These are phyloP conservation scores for Drosophila triauraria DNA, from an alignment of 1,140 invertebrate genomes.

Conservation along the genomic window DNA sequence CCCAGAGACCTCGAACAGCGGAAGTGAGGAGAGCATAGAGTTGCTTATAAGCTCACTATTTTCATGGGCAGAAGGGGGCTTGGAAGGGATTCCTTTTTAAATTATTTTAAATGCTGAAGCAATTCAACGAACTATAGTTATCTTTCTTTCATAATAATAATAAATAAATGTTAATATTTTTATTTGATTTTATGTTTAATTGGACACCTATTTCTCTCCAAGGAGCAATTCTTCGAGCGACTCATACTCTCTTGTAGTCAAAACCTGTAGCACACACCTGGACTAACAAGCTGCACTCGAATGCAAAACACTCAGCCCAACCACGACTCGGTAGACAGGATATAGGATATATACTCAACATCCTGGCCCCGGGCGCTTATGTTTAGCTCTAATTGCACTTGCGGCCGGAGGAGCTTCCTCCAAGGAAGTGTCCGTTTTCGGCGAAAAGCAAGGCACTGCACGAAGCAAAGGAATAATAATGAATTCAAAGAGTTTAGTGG, in stretches of 20 bases:
- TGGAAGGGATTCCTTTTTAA: not conserved
- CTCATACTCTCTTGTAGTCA: not conserved
- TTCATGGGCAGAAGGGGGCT: not conserved
- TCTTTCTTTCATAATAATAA: too few species aligned
- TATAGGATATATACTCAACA: slow-evolving; percentile 9
- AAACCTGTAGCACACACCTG: not conserved
- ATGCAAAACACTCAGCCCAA: slow-evolving; percentile 23
- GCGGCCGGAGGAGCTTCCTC: not conserved
- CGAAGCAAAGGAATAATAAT: too few species aligned
- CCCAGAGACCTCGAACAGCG: slow-evolving; percentile 2
- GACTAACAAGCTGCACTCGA: slow-evolving; percentile 39
- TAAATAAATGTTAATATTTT: too few species aligned
- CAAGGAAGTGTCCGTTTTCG: slow-evolving; percentile 19
- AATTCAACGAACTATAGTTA: too few species aligned
- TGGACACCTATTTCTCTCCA: too few species aligned
- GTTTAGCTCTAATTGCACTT: slow-evolving; percentile 66
- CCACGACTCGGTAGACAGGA: not conserved
- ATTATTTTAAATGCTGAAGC: not conserved
- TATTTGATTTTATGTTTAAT: too few species aligned
- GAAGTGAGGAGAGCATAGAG: not conserved
- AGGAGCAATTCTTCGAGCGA: too few species aligned
- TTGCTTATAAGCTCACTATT: slow-evolving; percentile 4
- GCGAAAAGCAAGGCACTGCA: not conserved
- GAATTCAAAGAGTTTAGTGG: not conserved
- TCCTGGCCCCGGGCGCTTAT: slow-evolving; percentile 26